Base-by-base conservation (phyloP, 2,888 invertebrate species). In the Watsonalla cultraria region DNA sequence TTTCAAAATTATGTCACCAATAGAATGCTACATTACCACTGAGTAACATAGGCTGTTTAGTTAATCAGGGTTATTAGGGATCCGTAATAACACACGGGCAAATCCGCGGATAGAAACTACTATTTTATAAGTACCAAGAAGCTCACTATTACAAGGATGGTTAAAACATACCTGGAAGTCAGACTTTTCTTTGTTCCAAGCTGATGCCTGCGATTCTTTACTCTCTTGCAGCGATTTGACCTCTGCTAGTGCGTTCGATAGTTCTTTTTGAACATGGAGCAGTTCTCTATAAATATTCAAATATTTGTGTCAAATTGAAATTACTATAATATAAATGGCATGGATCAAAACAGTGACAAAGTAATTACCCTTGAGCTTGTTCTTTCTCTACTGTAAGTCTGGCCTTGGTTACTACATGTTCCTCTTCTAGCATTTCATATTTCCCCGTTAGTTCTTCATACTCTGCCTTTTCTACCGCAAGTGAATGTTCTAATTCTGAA, bases 381-480 rank as follows among this genome's bases (percentile, higher is more conserved):
- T 96, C 95, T 73, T 96, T 97, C 77, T 97, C 96, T 54, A 94
- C 94, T 5, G 95, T 95, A 5, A 96, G 86, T 76, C 96, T 94
- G 7, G 96, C 95, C 83, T 96, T 96, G 58, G 95, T 95, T 0
- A 96, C 93, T 0, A 96, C 95, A 65, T 96, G 96, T 72, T 97
- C 96, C 77, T 97, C 96, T 76, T 96, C 95, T 45, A 97, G 82
- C 58, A 95, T 92, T 79, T 96, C 97, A 82, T 96, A 96, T 80
- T 96, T 96, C 14, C 93, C 92, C 37, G 95, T 96, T 53, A 97
- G 86, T 66, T 96, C 96, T 50, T 95, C 94, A 74, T 95, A 95
- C 62, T 96, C 95, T 61, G 94, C 94, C 60, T 93, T 93, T 74
- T 95, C 95, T 51, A 90, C 92, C 15, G 92, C 91, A 45, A 96